Evolutionary conservation across 35 echinoderm and acorn worm species (phyloP), one percentile per base, ranked within the genome.

Genomic region (Stichopus chloronotus): DNA sequence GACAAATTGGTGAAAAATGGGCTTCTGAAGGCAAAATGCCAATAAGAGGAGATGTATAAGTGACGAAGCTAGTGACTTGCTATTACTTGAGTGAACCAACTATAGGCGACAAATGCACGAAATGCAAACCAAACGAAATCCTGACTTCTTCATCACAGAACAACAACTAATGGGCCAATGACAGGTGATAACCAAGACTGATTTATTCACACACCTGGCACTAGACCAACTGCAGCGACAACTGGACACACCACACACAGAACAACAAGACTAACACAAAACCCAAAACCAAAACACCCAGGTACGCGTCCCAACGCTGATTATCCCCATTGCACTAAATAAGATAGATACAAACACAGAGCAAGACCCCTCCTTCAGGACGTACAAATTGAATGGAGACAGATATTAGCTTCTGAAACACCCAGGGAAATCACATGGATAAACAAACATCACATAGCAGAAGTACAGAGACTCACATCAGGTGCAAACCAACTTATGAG

Each of bases 341-440:
- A 25, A 81, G 78, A 43, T 23, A 80, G 14, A 80, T 80, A 11
- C 43, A 1, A 81, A 23, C 78, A 23, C 78, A 81, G 78, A 81
- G 9, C n/a, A 81, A 23, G 78, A 81, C 78, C 43, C 78, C 78
- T 81, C 9, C 78, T 25, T 11, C 78, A 81, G 25, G 78, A 81
- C 2, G 5, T 11, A n/a, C 78, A 81, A 0, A n/a, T 23, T 11
- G 78, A 81, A 52, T 81, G 78, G 65, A 71, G 30, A 43, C 30
- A 43, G 11, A 71, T n/a, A 71, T 2, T 71, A 71, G 65, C 65
- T 71, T 13, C 65, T n/a, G 4, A 13, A n/a, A 71, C 65, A 71
- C 65, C 65, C n/a, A 71, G n/a, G 43, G 78, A 81, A n/a, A 14
- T 5, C 78, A 52, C 25, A 52, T 81, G 78, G 78, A 81, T 81